Percentiles rank a stretch among this genome's conserved stretches.
Evolutionary conservation across 2,888 invertebrate species (phyloP).

Genomic region (Halictus quadricinctus): DNA sequence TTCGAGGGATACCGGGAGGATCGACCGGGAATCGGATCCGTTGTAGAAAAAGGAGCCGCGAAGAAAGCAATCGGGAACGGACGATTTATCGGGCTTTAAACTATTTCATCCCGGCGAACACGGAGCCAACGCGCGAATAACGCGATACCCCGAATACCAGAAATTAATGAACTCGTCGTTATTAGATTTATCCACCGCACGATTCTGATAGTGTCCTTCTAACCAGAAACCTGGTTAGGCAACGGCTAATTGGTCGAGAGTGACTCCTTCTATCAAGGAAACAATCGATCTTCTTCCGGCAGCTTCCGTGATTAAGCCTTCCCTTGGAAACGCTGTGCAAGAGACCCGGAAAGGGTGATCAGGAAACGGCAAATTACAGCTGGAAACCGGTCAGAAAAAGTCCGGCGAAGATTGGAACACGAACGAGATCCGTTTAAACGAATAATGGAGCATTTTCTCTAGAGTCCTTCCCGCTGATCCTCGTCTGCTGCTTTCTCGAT

Average conservation of each 20-base stretch:
- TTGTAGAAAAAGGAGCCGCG: constrained; percentile 49
- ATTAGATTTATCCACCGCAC: constrained; percentile 21
- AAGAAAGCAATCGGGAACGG: constrained; percentile 44
- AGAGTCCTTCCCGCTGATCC: neutral
- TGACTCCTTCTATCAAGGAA: constrained; percentile 56
- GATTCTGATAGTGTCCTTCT: neutral
- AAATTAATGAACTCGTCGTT: constrained; percentile 42
- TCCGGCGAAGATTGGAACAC: neutral
- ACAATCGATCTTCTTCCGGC: constrained; percentile 58
- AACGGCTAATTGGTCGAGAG: constrained; percentile 48
- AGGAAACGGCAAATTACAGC: constrained; percentile 5
- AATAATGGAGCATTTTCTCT: neutral
- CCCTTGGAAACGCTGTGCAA: neutral
- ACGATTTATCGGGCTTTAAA: constrained; percentile 61
- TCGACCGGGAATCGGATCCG: constrained; percentile 29
- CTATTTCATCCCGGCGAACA: constrained; percentile 46
- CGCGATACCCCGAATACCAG: neutral
- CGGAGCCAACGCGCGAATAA: neutral
- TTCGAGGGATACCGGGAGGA: constrained; percentile 65
- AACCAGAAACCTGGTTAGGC: neutral
- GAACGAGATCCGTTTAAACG: neutral
- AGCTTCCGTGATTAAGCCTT: constrained; percentile 56
- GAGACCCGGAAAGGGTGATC: constrained; percentile 14
- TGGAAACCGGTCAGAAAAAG: neutral
- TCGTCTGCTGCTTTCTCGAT: neutral